Percentiles rank a stretch among this genome's conserved stretches.
Evolutionary conservation across 2,797 vertebrate species (phyloP).

Genomic region (Varecia variegata): DNA sequence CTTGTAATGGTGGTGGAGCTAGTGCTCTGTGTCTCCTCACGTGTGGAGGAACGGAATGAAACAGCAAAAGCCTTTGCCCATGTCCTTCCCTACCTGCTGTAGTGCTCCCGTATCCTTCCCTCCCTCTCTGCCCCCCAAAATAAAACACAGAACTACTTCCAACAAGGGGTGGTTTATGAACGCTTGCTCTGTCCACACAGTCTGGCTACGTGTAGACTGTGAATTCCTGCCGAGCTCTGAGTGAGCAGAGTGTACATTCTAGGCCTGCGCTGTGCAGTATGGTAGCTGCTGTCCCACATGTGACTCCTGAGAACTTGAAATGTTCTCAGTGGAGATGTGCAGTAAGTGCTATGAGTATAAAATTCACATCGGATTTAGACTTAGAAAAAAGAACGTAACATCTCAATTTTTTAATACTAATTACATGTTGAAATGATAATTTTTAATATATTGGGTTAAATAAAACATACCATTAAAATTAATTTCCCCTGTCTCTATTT

Average conservation of each 20-base stretch:
- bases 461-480: neutral
- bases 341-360: neutral
- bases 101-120: neutral
- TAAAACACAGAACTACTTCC: neutral
- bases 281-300: neutral
- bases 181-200: neutral
- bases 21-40: neutral
- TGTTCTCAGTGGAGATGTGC: neutral
- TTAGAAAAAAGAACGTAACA: neutral
- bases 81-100: neutral
- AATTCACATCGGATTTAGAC: neutral
- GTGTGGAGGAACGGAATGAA: neutral
- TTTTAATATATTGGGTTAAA: neutral
- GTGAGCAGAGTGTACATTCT: neutral
- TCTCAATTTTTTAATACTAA: neutral
- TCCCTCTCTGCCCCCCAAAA: neutral
- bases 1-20: neutral
- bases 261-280: neutral
- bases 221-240: neutral
- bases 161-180: neutral
- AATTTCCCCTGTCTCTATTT: neutral
- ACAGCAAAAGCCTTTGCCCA: neutral
- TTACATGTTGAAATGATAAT: neutral
- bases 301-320: neutral
- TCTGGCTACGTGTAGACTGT: neutral